These are phyloP conservation scores for Enteromius thamalakanensis DNA, from an alignment of 2,797 vertebrate species.

Conservation along the genomic window DNA sequence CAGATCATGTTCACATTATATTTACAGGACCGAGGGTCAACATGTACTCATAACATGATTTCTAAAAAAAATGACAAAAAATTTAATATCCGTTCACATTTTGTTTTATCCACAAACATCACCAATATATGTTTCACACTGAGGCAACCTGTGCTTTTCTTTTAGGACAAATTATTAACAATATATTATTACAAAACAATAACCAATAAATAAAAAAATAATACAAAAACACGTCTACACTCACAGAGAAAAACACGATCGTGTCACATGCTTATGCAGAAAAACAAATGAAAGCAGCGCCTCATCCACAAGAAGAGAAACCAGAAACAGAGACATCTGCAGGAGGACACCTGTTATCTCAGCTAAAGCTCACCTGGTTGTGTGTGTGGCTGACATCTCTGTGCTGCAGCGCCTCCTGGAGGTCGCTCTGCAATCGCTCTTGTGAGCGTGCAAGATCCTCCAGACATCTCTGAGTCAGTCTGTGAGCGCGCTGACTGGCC, in stretches of 20 bases:
- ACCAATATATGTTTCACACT: neutral
- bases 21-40: neutral
- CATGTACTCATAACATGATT: neutral
- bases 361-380: slow-evolving; percentile 81
- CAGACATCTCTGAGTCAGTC: slow-evolving; percentile 84
- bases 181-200: neutral
- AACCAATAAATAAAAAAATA: too few species aligned
- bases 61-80: neutral
- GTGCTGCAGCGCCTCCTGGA: slow-evolving; percentile 85
- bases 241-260: neutral
- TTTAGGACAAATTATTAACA: neutral
- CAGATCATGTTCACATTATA: neutral
- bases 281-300: neutral
- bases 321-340: neutral
- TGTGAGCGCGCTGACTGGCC: slow-evolving; percentile 80
- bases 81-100: neutral
- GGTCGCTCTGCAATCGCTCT: slow-evolving; percentile 79
- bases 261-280: neutral
- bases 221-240: neutral
- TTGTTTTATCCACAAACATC: neutral
- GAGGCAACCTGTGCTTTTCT: neutral
- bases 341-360: neutral
- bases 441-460: slow-evolving; percentile 77
- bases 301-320: neutral
- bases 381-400: slow-evolving; percentile 88